Base-by-base conservation (phyloP, 2,113 vertebrate genomes). In the Datnioides undecimradiatus region DNA sequence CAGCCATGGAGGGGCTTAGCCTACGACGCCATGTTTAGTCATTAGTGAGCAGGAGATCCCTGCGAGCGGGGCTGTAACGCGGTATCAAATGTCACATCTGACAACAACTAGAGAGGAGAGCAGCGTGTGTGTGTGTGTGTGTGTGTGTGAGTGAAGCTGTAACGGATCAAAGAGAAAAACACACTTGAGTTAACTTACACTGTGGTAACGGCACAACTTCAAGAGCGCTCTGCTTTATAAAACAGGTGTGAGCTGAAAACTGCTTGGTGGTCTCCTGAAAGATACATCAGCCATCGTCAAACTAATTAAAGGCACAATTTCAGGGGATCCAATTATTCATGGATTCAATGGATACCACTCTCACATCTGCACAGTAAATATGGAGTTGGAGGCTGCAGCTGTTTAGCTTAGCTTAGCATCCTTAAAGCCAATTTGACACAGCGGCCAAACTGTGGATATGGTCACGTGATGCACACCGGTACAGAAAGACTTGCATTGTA, bases 1-100 rank as follows among this genome's bases (percentile, higher is more conserved):
- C 86, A 91, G 87, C 70, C 86, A 6, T 3, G 38, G 64, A 78
- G 73, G 80, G 86, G 85, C 85, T 89, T 84, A 88, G 64, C 0
- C 55, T 19, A 64, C 57, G 81, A 88, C 88, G 88, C 93, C 88
- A 91, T 90, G 84, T 86, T 88, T 80, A 75, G 87, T 87, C 82
- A 83, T 87, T 76, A 79, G 75, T 21, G 78, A 81, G 82, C 79
- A 4, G 54, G 77, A 89, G 73, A 83, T 75, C 77, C 45, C 9
- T 80, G 58, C 19, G 76, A 80, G 87, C 51, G 27, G 41, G 83
- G 72, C 78, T 40, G 49, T 19, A 45, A 45, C 19, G 69, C 29
- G 0, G 76, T 80, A 87, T 92, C 81, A 51, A 11, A 87, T 90
- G 78, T 91, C 88, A 85, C 81, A 75, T 64, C 85, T 89, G 68